Base-by-base conservation (phyloP, 64 coral and sea anemone genomes). In the Astreopora myriophthalma region DNA sequence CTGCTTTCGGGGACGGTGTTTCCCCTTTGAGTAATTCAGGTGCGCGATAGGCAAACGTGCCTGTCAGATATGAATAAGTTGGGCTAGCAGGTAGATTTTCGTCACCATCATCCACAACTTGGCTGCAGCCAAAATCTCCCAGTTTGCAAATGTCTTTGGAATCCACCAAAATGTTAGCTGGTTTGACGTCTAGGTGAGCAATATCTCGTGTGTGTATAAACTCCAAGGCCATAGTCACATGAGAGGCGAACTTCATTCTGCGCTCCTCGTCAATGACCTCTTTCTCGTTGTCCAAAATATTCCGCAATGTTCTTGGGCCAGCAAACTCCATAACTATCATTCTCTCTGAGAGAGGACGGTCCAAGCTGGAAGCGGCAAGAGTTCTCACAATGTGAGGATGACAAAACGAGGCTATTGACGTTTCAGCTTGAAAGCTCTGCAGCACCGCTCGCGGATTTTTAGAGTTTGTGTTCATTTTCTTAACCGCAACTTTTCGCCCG, bases 361-460 rank as follows among this genome's bases (percentile, higher is more conserved):
- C 76, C 60, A 63, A 44, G 46, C 92, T 85, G 4, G 92, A 92
- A 8, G 85, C 92, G 30, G 92, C 96, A 12, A 98, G 68, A 77
- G 92, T 98, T 44, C 77, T 30, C 19, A 98, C 92, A 44, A 94
- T 94, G 52, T 98, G 87, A 76, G 96, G 96, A 89, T 98, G 96
- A 42, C 85, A 82, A 89, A 98, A 98, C 5, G 92, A 87, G 2
- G 85, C 65, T 89, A 94, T 98, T 10, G 92, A 83, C 8, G 96
- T 94, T 88, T 98, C 96, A 8, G 96, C 96, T 85, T 94, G 92
- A 86, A 98, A 98, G 67, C 96, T 98, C 72, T 98, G 92, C 61
- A 98, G 40, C 13, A 98, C 92, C 49, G 96, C 96, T 62, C 92
- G 81, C 27, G 88, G 96, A 79, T 93, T 98, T 92, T 94, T 98